Evolutionary conservation across 2,797 vertebrate species (phyloP).

Genomic region (Nyctibius grandis): DNA sequence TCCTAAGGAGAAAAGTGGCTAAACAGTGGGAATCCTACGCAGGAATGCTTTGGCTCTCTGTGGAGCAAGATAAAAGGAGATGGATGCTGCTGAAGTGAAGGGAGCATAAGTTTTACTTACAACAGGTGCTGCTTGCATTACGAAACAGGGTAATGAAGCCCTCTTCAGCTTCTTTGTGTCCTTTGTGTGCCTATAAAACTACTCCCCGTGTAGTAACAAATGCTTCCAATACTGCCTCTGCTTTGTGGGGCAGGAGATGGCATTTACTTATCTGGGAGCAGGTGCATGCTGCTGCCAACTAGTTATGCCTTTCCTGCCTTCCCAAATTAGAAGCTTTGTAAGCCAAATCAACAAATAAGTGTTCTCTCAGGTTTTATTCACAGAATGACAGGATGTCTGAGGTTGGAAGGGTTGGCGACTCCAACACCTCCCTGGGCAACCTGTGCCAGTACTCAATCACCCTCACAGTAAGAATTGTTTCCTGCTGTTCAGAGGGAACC

Average conservation of each 20-base stretch:
- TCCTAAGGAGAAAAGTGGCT: background rate
- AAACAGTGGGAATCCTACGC: accelerated
- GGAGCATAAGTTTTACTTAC: background rate
- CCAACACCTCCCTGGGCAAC: background rate
- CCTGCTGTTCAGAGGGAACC: background rate
- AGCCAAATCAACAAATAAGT: background rate
- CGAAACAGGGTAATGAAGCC: background rate
- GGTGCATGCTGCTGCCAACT: background rate
- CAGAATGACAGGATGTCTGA: background rate
- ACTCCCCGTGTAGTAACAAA: background rate
- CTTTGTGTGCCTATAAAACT: background rate
- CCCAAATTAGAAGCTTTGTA: background rate
- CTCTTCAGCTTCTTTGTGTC: background rate
- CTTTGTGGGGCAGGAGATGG: background rate
- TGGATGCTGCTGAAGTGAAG: background rate
- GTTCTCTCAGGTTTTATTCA: background rate
- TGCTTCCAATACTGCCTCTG: background rate
- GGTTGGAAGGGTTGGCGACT: background rate
- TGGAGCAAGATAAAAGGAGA: background rate
- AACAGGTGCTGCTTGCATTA: background rate
- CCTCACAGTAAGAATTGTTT: background rate
- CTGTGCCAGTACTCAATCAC: background rate
- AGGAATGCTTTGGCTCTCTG: background rate
- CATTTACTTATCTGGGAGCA: background rate
- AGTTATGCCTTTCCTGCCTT: background rate